phyloP scores from a whole-genome alignment of 2,888 invertebrate species.

The Cephus spinipes region DNA sequence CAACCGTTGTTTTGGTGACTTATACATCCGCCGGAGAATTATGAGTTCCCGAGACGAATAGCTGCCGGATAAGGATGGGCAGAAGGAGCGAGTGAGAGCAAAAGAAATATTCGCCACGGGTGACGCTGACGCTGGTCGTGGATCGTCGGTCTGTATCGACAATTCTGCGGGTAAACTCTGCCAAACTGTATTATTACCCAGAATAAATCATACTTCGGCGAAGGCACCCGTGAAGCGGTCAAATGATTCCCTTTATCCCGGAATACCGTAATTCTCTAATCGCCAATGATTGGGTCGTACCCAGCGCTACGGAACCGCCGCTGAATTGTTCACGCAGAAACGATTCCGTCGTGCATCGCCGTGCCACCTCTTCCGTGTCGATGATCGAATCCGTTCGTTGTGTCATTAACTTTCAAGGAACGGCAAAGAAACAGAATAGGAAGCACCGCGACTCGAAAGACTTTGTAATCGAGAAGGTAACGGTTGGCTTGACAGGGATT shows the following conservation, averaged over 20 bases:
- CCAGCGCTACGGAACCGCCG: not conserved
- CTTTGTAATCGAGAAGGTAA: not conserved
- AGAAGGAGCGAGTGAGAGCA: slow-evolving; percentile 30
- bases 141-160: not conserved
- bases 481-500: not conserved
- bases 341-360: not conserved
- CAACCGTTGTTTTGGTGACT: slow-evolving; percentile 38
- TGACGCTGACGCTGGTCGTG: not conserved
- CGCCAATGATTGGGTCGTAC: not conserved
- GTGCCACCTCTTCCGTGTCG: not conserved
- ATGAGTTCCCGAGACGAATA: slow-evolving; percentile 32
- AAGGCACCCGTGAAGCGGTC: not conserved
- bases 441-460: not conserved
- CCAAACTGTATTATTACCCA: not conserved
- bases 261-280: not conserved
- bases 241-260: not conserved
- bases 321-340: not conserved
- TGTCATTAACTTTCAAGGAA: not conserved
- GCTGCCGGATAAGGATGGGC: slow-evolving; percentile 35
- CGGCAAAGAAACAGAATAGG: not conserved
- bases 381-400: not conserved
- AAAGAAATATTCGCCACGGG: slow-evolving; percentile 19
- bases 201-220: not conserved
- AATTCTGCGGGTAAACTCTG: not conserved
- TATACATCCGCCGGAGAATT: slow-evolving; percentile 33